Evolutionary conservation across 2,797 vertebrate genomes (phyloP).

Genomic region (Poecilia picta): DNA sequence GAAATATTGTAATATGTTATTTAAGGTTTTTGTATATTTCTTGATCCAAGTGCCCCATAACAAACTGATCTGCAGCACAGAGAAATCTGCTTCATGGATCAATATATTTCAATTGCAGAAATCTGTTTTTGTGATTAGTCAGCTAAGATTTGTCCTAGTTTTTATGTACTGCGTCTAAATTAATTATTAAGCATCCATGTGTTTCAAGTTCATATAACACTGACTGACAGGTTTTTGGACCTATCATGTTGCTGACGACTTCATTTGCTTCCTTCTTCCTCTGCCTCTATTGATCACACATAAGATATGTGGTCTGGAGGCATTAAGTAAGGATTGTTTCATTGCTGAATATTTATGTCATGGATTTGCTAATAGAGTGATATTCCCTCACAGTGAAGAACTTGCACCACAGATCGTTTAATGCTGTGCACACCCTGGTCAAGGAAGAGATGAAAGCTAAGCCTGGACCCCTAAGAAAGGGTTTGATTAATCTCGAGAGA

Average conservation of each 20-base stretch:
- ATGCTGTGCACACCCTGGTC: background rate
- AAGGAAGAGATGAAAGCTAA: background rate
- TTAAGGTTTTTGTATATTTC: background rate
- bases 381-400: background rate
- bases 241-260: background rate
- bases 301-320: background rate
- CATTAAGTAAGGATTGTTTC: background rate
- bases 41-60: background rate
- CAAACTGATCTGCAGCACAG: background rate
- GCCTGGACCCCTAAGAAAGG: background rate
- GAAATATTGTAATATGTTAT: background rate
- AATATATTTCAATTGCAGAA: background rate
- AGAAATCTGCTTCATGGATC: conserved; percentile 1
- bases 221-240: conserved; percentile 6
- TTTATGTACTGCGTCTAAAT: background rate
- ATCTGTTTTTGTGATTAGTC: conserved; percentile 3
- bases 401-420: background rate
- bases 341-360: conserved; percentile 3
- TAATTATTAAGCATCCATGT: conserved; percentile 4
- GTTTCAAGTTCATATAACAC: conserved; percentile 11
- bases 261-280: background rate
- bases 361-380: background rate
- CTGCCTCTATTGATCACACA: conserved; percentile 4
- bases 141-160: conserved; percentile 4
- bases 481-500: background rate